These are phyloP conservation scores for Pangasius krempfi DNA, from an alignment of 2,797 vertebrate genomes.

Conservation along the genomic window DNA sequence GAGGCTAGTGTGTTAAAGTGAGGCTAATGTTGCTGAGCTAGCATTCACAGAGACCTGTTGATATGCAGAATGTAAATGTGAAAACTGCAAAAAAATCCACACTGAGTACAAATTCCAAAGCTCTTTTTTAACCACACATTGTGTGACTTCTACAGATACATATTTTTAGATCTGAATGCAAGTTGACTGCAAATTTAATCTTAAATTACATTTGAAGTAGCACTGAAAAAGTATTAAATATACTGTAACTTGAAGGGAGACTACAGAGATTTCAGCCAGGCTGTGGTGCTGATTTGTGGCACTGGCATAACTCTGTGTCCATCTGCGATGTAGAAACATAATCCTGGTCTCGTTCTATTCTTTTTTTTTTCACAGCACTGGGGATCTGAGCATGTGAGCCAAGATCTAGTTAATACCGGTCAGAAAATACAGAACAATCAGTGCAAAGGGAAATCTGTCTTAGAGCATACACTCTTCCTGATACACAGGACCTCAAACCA, in stretches of 20 bases:
- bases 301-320: not conserved
- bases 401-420: not conserved
- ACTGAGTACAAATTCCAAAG: too few relatives aligned
- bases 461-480: not conserved
- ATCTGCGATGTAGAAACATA: not conserved
- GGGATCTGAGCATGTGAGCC: not conserved
- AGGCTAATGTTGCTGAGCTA: too few relatives aligned
- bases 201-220: not conserved
- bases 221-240: not conserved
- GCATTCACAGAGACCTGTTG: not conserved
- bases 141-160: not conserved
- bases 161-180: not conserved
- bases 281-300: conserved; percentile 7
- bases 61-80: not conserved
- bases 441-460: not conserved
- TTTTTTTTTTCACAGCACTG: not conserved
- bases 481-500: conserved; percentile 25
- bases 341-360: not conserved
- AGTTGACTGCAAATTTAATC: not conserved
- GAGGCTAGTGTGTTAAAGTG: not conserved
- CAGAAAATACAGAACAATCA: not conserved
- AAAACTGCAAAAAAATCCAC: not conserved
- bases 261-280: conserved; percentile 15
- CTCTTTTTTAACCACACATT: not conserved
- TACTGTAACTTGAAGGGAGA: not conserved